phyloP scores from a whole-genome alignment of 1,140 invertebrate genomes.

The Drosophila bocqueti region DNA sequence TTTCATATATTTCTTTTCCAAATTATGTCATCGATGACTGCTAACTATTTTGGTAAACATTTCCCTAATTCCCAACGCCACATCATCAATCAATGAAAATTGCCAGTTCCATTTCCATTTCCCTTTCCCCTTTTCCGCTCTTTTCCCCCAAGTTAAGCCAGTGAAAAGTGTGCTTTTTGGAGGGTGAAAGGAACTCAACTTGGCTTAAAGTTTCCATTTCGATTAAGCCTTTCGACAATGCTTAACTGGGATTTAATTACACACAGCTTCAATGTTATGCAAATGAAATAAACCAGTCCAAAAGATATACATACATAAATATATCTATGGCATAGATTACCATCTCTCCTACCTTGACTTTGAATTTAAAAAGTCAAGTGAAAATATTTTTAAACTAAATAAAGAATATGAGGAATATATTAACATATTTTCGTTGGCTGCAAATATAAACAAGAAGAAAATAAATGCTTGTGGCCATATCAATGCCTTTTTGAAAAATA shows the following conservation, averaged over 20 bases:
- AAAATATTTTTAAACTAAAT: slow-evolving; percentile 9
- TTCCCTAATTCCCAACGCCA: slow-evolving; percentile 14
- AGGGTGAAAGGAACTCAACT: slow-evolving; percentile 13
- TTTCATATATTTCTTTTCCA: background rate
- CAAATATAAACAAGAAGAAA: slow-evolving; percentile 25
- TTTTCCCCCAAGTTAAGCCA: background rate
- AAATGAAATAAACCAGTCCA: slow-evolving; percentile 10
- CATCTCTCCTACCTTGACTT: background rate
- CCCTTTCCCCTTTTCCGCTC: background rate
- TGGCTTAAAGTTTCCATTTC: slow-evolving; percentile 11
- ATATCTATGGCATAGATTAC: background rate
- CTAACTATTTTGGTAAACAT: slow-evolving; percentile 13
- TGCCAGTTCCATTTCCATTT: slow-evolving; percentile 16
- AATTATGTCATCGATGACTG: slow-evolving; percentile 13
- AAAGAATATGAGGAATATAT: slow-evolving; percentile 61
- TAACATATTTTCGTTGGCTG: slow-evolving; percentile 37
- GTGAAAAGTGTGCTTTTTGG: slow-evolving; percentile 7
- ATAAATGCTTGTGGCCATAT: slow-evolving; percentile 56
- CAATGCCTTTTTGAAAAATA: slow-evolving; percentile 62
- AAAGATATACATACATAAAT: background rate
- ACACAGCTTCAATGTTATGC: slow-evolving; percentile 29
- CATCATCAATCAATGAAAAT: slow-evolving; percentile 71
- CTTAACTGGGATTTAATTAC: slow-evolving; percentile 43
- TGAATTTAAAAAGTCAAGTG: background rate
- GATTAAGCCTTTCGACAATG: slow-evolving; percentile 25